These are phyloP conservation scores for Lepilemur septentrionalis DNA, from an alignment of 2,797 vertebrate species.

Conservation along the genomic window DNA sequence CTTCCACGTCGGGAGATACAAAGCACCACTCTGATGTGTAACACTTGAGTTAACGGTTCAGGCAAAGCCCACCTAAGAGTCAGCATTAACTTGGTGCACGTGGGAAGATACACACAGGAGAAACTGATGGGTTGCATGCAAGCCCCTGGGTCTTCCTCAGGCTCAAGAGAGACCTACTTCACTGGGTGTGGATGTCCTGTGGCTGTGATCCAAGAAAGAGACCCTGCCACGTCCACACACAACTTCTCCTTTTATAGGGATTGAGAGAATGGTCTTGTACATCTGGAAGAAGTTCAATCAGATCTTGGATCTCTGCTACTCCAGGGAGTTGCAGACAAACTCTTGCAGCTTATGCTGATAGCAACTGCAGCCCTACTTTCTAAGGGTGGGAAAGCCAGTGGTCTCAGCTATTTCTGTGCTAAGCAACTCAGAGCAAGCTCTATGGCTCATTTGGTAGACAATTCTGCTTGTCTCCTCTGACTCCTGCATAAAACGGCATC, in stretches of 20 bases:
- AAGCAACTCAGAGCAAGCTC: not conserved
- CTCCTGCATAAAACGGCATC: not conserved
- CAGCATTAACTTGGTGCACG: not conserved
- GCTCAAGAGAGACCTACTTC: not conserved
- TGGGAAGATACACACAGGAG: not conserved
- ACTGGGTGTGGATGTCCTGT: not conserved
- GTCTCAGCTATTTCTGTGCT: not conserved
- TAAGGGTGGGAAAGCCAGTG: not conserved
- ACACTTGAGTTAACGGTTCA: not conserved
- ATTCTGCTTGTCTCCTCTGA: not conserved
- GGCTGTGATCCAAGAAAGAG: not conserved
- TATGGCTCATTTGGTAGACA: not conserved
- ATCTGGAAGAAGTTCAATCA: not conserved
- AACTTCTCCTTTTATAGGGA: not conserved
- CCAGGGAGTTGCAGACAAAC: not conserved
- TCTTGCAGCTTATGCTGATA: not conserved
- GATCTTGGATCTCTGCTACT: not conserved
- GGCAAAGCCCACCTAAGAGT: not conserved
- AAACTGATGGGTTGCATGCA: accelerated
- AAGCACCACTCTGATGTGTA: not conserved
- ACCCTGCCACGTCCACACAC: not conserved
- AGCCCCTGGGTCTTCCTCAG: not conserved
- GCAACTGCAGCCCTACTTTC: not conserved
- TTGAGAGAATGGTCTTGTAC: not conserved
- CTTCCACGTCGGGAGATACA: not conserved